A percentile compares a stretch with the other conserved stretches of the same genome.
Evolutionary conservation across 2,797 vertebrate species (phyloP).

Genomic region (Enteromius viviparus): DNA sequence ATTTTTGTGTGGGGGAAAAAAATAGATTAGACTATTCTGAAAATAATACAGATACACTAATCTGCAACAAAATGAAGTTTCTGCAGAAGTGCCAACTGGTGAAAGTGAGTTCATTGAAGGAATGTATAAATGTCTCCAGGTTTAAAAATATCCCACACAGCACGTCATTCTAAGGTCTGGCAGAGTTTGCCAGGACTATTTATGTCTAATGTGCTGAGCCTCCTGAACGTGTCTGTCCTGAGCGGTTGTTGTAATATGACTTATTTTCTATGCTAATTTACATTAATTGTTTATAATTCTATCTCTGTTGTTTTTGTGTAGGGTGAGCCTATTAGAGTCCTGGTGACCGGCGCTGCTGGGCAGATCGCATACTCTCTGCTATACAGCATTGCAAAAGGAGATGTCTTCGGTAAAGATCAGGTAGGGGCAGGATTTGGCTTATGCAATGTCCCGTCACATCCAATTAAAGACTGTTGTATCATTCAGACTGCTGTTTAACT

Average conservation of each 20-base stretch:
- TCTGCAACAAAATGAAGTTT: neutral
- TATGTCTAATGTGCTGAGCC: constrained; percentile 38
- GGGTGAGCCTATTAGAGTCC: constrained; percentile 87
- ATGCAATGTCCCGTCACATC: constrained; percentile 46
- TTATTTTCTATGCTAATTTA: constrained; percentile 31
- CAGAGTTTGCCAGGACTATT: constrained; percentile 45
- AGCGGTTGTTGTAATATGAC: constrained; percentile 46
- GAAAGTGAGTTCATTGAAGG: neutral
- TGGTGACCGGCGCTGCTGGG: constrained; percentile 95
- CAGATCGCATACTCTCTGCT: constrained; percentile 96
- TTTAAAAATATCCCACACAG: constrained; percentile 45
- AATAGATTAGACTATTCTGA: neutral
- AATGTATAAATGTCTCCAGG: constrained; percentile 16
- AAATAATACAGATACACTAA: neutral
- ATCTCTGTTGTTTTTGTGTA: constrained; percentile 68
- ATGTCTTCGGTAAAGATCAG: constrained; percentile 97
- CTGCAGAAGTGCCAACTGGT: neutral
- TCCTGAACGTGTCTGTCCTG: constrained; percentile 53
- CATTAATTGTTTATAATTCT: constrained; percentile 1
- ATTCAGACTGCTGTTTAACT: constrained; percentile 1
- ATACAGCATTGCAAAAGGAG: constrained; percentile 93
- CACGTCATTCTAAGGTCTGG: constrained; percentile 41
- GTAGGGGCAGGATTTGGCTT: constrained; percentile 71
- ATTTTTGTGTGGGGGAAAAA: neutral
- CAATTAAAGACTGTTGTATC: constrained; percentile 38